Percentiles rank a stretch among this genome's conserved stretches.
Evolutionary conservation across 2,888 invertebrate species (phyloP).

Genomic region (Microctonus aethiopoides): DNA sequence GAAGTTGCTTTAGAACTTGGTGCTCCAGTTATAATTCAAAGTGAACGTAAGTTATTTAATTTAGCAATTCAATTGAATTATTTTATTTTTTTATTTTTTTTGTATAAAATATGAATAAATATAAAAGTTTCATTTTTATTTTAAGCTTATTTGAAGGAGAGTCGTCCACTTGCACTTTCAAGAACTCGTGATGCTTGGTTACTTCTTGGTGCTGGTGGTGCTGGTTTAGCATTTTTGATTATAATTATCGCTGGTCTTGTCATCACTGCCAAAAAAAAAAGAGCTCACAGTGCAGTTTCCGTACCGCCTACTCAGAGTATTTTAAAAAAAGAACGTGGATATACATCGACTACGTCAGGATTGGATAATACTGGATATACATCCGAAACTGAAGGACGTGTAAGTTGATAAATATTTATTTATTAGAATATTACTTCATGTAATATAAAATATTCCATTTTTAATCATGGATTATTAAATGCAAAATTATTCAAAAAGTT

Average conservation of each 20-base stretch:
- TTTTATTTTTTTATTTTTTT: neutral
- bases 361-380: slow-evolving; percentile 60
- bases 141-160: slow-evolving; percentile 75
- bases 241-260: slow-evolving; percentile 52
- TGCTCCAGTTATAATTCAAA: slow-evolving; percentile 82
- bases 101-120: neutral
- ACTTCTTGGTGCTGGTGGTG: slow-evolving; percentile 73
- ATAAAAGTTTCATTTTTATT: neutral
- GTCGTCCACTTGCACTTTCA: slow-evolving; percentile 73
- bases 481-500: too few relatives aligned
- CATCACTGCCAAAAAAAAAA: slow-evolving; percentile 57
- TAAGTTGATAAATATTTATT: slow-evolving; percentile 35
- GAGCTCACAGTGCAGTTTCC: slow-evolving; percentile 57
- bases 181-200: slow-evolving; percentile 73
- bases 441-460: neutral
- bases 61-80: slow-evolving; percentile 1
- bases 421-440: too few relatives aligned
- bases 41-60: slow-evolving; percentile 83
- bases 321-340: slow-evolving; percentile 55
- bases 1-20: slow-evolving; percentile 82
- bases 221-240: slow-evolving; percentile 72
- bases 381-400: slow-evolving; percentile 60
- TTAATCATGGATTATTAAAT: neutral
- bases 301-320: slow-evolving; percentile 55
- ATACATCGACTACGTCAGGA: slow-evolving; percentile 49